Percentiles rank a stretch among this genome's conserved stretches.
Conservation (phyloP, 2,797 vertebrate genomes). For the Anguilla pacifica region DNA sequence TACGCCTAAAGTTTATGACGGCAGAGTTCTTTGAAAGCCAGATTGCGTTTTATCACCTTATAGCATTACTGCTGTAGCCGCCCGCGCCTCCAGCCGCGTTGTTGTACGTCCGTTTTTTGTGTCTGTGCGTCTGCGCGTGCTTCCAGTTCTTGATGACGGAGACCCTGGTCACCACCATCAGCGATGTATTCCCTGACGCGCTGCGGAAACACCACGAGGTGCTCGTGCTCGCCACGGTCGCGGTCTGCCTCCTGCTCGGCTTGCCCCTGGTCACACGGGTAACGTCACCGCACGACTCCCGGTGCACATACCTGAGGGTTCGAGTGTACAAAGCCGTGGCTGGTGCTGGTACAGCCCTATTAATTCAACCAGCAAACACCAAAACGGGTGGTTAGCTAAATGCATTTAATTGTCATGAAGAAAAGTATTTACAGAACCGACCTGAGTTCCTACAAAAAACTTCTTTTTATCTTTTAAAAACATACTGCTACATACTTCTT, state of each 20-base stretch:
- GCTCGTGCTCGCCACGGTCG: conserved; percentile 65
- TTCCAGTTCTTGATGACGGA: conserved; percentile 76
- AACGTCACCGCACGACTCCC: too few relatives aligned
- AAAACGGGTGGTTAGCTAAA: background rate
- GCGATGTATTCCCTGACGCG: conserved; percentile 71
- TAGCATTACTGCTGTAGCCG: too few relatives aligned
- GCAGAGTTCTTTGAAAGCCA: background rate
- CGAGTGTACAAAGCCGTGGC: background rate
- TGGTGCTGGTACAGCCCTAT: background rate
- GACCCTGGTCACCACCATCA: conserved; percentile 74
- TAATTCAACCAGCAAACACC: background rate
- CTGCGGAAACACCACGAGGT: conserved; percentile 70
- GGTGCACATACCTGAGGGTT: background rate
- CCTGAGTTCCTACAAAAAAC: background rate
- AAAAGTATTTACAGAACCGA: background rate
- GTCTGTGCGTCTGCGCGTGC: too few relatives aligned
- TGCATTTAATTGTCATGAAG: background rate
- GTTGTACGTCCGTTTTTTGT: too few relatives aligned
- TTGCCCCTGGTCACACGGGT: conserved; percentile 76
- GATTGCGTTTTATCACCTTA: background rate
- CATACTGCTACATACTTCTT: background rate
- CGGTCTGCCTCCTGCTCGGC: conserved; percentile 69
- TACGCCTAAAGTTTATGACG: background rate
- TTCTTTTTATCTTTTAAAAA: background rate
- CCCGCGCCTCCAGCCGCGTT: too few relatives aligned